Evolutionary conservation across 2,888 invertebrate genomes (phyloP).

Genomic region (Saturnia pavonia): DNA sequence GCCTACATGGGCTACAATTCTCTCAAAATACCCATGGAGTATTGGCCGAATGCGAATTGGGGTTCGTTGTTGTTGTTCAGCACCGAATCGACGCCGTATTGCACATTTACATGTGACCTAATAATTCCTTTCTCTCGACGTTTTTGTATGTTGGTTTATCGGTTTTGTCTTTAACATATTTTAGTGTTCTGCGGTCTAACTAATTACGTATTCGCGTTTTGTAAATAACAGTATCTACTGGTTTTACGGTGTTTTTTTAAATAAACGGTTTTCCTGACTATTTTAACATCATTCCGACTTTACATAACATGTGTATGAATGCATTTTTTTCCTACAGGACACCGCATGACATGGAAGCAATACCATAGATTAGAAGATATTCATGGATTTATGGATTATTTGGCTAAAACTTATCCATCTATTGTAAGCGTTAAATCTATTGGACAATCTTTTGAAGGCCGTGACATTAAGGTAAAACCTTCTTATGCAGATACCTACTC

Average conservation of each 20-base stretch:
- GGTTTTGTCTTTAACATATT: constrained; percentile 29
- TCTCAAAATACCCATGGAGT: constrained; percentile 80
- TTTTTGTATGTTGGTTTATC: constrained; percentile 29
- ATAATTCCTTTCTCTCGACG: constrained; percentile 31
- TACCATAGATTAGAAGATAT: constrained; percentile 90
- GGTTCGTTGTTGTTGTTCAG: constrained; percentile 77
- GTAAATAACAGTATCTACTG: constrained; percentile 34
- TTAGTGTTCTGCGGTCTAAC: constrained; percentile 32
- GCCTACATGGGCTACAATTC: constrained; percentile 80
- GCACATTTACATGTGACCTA: constrained; percentile 42
- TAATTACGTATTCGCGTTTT: constrained; percentile 21
- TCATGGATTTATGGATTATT: constrained; percentile 88
- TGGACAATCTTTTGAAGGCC: constrained; percentile 88
- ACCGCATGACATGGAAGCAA: constrained; percentile 88
- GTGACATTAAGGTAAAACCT: constrained; percentile 84
- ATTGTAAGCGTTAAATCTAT: constrained; percentile 87
- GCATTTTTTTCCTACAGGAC: constrained; percentile 50
- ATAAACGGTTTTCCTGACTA: neutral
- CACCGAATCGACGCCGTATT: constrained; percentile 49
- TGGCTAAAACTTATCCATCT: constrained; percentile 88
- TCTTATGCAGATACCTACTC: neutral
- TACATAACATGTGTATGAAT: neutral
- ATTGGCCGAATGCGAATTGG: constrained; percentile 83
- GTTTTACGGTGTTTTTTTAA: neutral
- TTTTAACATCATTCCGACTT: neutral